Evolutionary conservation across 2,113 vertebrate genomes (phyloP), one percentile per base, ranked within the genome.

Genomic region (Hippocampus comes): DNA sequence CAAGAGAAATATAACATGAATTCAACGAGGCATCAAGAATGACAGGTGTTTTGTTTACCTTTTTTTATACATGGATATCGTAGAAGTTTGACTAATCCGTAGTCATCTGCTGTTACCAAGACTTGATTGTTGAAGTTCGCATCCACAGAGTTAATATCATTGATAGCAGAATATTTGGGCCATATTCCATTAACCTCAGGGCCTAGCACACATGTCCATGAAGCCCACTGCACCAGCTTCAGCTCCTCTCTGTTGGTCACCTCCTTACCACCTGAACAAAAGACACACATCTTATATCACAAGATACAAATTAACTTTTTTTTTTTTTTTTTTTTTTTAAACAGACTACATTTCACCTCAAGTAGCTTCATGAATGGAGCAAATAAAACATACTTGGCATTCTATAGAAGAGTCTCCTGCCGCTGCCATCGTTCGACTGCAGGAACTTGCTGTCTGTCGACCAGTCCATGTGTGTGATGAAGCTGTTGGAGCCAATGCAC

Each of bases 401-500:
- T 81, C 94, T 95, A 87, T 96, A 98, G 87, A 99, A 97, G 66
- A 95, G 93, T 65, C 97, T 94, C 86, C 92, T 95, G 60, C 96
- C 94, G 30, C 90, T 94, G 79, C 96, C 96, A 59, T 99, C 96
- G 71, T 99, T 99, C 64, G 95, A 97, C 90, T 99, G 97, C 77
- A 99, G 90, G 75, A 93, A 94, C 92, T 95, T 98, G 87, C 96
- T 97, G 86, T 99, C 97, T 0, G 93, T 93, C 74, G 97, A 98
- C 97, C 97, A 99, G 86, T 99, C 97, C 94, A 99, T 94, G 83
- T 99, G 97, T 5, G 96, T 98, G 83, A 99, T 99, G 92, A 98
- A 97, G 86, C 95, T 96, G 79, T 83, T 89, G 61, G 95, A 97
- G 76, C 95, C 96, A 60, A 93, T 73, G 87, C 97, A 99, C 85